Percentiles rank a stretch among this genome's conserved stretches.
Evolutionary conservation across 2,797 vertebrate genomes (phyloP).

Genomic region (Botia kubotai): DNA sequence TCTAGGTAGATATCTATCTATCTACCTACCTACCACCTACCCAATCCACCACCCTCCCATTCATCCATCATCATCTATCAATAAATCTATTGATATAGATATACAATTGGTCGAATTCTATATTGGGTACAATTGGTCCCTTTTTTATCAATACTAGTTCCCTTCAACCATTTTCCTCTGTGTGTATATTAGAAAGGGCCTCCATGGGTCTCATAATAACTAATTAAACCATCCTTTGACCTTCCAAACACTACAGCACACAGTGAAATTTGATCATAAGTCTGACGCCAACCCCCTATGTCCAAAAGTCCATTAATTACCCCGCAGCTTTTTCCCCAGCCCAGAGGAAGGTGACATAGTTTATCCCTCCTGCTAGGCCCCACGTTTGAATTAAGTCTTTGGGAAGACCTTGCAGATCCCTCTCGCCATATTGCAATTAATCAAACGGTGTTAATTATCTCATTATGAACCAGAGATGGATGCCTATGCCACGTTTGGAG

Average conservation of each 20-base stretch:
- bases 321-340: conserved; percentile 40
- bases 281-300: conserved; percentile 41
- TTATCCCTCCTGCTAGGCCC: conserved; percentile 68
- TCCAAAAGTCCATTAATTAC: conserved; percentile 54
- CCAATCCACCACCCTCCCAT: too few relatives aligned
- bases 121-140: not conserved
- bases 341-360: conserved; percentile 66
- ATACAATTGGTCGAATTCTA: too few relatives aligned
- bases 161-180: not conserved
- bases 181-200: conserved; percentile 1
- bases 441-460: conserved; percentile 76
- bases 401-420: conserved; percentile 71
- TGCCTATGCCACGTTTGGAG: conserved; percentile 54
- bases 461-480: conserved; percentile 67
- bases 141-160: not conserved
- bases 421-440: conserved; percentile 70
- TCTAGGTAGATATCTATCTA: too few relatives aligned
- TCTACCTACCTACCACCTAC: too few relatives aligned
- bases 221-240: conserved; percentile 45
- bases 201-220: conserved; percentile 38
- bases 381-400: conserved; percentile 68
- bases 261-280: conserved; percentile 53
- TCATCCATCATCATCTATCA: too few relatives aligned
- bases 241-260: conserved; percentile 33
- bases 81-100: too few relatives aligned